These are phyloP conservation scores for Gracilinanus agilis DNA, from an alignment of 2,113 vertebrate species.

Conservation along the genomic window DNA sequence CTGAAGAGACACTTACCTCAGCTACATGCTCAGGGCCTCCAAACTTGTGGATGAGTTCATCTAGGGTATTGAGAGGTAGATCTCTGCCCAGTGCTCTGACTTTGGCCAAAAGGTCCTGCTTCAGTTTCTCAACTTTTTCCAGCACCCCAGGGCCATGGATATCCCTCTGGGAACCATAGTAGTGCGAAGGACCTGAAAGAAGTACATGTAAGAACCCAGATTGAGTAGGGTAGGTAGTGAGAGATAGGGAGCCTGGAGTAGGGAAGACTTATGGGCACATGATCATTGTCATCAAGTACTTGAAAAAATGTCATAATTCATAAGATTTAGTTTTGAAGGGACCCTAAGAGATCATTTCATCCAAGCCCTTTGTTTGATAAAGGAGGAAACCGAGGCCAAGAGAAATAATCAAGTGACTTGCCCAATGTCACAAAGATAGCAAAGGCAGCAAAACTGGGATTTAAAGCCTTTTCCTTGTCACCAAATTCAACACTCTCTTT, in stretches of 20 bases:
- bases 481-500: not conserved
- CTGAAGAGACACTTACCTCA: conserved; percentile 87
- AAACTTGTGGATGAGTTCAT: conserved; percentile 95
- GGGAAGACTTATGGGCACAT: not conserved
- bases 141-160: conserved; percentile 66
- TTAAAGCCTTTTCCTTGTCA: not conserved
- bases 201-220: not conserved
- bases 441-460: not conserved
- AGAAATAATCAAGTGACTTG: not conserved
- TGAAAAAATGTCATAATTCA: not conserved
- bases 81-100: conserved; percentile 93
- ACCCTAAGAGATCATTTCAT: not conserved
- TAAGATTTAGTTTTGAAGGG: not conserved
- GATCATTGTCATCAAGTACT: not conserved
- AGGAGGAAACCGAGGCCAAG: not conserved
- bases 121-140: conserved; percentile 91
- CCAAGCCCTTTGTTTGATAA: not conserved
- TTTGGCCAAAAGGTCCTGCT: conserved; percentile 92
- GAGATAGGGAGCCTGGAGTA: not conserved
- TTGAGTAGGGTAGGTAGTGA: not conserved
- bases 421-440: not conserved
- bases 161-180: conserved; percentile 77
- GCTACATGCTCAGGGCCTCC: conserved; percentile 96
- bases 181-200: conserved; percentile 60
- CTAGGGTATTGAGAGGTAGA: conserved; percentile 97